These are phyloP conservation scores for Lampris megalopsis DNA, from an alignment of 2,113 vertebrate genomes.

Conservation along the genomic window DNA sequence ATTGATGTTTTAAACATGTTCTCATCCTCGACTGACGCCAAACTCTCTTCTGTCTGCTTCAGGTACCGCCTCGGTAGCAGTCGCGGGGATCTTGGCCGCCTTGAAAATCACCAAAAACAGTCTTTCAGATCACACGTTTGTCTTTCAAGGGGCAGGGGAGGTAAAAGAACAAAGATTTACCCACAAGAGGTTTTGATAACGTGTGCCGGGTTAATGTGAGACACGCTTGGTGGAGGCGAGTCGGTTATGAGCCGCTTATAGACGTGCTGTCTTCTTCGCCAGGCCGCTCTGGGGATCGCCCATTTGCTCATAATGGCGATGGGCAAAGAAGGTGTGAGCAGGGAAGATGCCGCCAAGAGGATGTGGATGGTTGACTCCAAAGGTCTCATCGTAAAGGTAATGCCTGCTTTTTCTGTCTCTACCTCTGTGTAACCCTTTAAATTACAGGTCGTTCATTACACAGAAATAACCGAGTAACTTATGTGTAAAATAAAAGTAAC, in stretches of 20 bases:
- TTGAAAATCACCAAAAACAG: conserved; percentile 93
- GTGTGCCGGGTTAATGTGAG: no score
- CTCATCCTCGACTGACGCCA: not conserved
- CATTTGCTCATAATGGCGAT: conserved; percentile 94
- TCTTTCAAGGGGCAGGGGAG: conserved; percentile 98
- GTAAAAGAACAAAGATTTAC: conserved; percentile 71
- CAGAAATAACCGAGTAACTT: no score
- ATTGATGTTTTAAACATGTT: not conserved
- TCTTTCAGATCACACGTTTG: conserved; percentile 92
- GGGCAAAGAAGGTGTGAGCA: conserved; percentile 89
- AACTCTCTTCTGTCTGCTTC: conserved; percentile 23
- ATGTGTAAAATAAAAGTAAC: no score
- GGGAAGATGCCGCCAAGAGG: conserved; percentile 87
- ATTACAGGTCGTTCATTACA: no score
- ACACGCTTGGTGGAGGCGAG: no score
- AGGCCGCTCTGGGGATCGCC: conserved; percentile 96
- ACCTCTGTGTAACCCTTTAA: not conserved
- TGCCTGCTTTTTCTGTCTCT: not conserved
- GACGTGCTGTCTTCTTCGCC: conserved; percentile 10
- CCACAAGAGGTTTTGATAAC: not conserved
- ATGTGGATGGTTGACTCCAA: conserved; percentile 99
- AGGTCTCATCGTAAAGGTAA: conserved; percentile 96
- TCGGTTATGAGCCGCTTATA: no score
- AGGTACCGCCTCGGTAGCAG: conserved; percentile 96
- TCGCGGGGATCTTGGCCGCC: conserved; percentile 92